These are phyloP conservation scores for Protobothrops flavoviridis DNA, from an alignment of 2,113 vertebrate species.

Conservation along the genomic window DNA sequence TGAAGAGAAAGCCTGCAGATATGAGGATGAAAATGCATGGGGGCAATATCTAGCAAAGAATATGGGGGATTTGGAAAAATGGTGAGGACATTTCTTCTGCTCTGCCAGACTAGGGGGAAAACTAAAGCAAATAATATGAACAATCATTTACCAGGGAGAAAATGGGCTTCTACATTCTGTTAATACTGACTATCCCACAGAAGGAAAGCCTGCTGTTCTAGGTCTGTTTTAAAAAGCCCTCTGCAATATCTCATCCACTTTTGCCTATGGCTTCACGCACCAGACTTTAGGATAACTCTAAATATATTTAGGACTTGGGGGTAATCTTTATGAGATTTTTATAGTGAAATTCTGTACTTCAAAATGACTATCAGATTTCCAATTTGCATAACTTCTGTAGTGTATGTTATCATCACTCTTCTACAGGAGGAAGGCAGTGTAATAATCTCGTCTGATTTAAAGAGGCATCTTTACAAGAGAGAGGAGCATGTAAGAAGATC, in stretches of 20 bases:
- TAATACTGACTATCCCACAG: background rate
- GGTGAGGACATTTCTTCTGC: background rate
- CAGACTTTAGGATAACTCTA: background rate
- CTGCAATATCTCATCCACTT: background rate
- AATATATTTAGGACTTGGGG: background rate
- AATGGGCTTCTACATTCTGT: background rate
- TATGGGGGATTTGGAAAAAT: background rate
- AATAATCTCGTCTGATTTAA: slow-evolving; percentile 51
- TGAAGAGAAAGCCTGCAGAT: slow-evolving; percentile 4
- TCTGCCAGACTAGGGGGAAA: background rate
- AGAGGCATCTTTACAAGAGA: slow-evolving; percentile 31
- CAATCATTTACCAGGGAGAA: background rate
- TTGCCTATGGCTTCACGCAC: background rate
- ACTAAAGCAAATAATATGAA: background rate
- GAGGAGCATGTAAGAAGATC: slow-evolving; percentile 60
- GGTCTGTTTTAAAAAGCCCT: background rate
- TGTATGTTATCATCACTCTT: background rate
- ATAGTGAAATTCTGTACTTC: background rate
- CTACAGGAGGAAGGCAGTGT: slow-evolving; percentile 28
- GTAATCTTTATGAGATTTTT: background rate
- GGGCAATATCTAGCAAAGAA: background rate
- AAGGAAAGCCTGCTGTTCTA: background rate
- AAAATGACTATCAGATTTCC: background rate
- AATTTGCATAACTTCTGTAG: background rate
- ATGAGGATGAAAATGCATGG: slow-evolving; percentile 16